Base-by-base conservation (phyloP, 2,113 vertebrate species). In the Pongo pygmaeus region DNA sequence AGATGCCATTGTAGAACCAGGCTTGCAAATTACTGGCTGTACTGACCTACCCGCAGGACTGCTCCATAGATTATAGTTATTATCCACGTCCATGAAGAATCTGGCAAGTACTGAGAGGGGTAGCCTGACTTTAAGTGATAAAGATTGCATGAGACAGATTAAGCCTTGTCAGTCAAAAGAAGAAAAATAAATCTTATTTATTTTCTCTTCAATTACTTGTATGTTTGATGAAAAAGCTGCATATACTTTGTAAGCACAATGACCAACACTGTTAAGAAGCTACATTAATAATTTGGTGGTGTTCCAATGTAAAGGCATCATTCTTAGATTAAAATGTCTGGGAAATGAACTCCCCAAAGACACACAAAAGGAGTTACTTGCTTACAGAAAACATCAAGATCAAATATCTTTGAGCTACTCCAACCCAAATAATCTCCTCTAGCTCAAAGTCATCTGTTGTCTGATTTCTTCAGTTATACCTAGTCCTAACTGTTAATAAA, bases 51-150 rank as follows among this genome's bases (percentile, higher is more conserved):
- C 61, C 25, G 59, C 14, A 50, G 75, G 84, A 70, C 23, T 57
- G 25, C 50, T 96, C 48, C 70, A 3, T 38, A 77, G 57, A 95
- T 97, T 94, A 93, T 1, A 97, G 91, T 97, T 83, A 92, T 96
- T 96, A 84, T 61, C 55, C 5, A 75, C 20, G 0, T 43, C 64
- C 61, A 72, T 40, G 81, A 96, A 87, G 79, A 46, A 79, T 57
- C 35, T 77, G 90, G 52, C 70, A 96, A 96, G 61, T 57, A 94
- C 38, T 80, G 55, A 83, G 20, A 86, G 23, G n/a, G 40, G 18
- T 70, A 67, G 46, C 22, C n/a, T 78, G 16, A 57, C 48, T 95
- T 89, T 81, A 79, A 93, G 69, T 78, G 46, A 88, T 74, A 90
- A 79, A 77, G 27, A 89, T 1, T 91, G 13, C 13, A 43, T 64